Conservation (phyloP, 2,888 invertebrate genomes). For the Synergus umbraculus region DNA sequence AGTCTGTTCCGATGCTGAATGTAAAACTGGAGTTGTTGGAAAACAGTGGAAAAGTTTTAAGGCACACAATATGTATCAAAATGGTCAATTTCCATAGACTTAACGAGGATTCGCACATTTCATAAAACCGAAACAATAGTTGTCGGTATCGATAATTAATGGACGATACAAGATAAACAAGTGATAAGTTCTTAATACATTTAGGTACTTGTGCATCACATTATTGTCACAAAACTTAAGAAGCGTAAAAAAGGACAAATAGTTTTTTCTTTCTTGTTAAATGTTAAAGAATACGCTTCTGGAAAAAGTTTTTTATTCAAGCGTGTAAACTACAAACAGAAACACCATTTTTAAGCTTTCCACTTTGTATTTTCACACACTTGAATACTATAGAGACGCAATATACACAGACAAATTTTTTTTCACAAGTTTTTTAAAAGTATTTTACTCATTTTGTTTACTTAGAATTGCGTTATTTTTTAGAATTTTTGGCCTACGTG, state of each 20-base stretch:
- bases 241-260: background rate
- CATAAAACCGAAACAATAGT: background rate
- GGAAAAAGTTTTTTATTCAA: background rate
- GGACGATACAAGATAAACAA: too few relatives aligned
- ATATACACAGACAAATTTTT: background rate
- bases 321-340: background rate
- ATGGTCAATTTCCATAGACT: background rate
- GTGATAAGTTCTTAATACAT: too few relatives aligned
- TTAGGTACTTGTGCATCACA: too few relatives aligned
- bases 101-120: background rate
- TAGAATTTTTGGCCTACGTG: background rate
- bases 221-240: background rate
- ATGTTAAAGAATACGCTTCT: background rate
- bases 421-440: background rate
- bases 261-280: background rate
- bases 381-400: too few relatives aligned
- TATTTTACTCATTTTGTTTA: too few relatives aligned
- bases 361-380: too few relatives aligned
- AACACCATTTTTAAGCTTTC: background rate
- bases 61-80: background rate
- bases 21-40: background rate
- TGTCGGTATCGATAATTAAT: background rate
- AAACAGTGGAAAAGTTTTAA: background rate
- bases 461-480: too few relatives aligned
- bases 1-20: slow-evolving; percentile 2